Evolutionary conservation across 1,140 invertebrate genomes (phyloP).

Genomic region (Cydia pomonella): DNA sequence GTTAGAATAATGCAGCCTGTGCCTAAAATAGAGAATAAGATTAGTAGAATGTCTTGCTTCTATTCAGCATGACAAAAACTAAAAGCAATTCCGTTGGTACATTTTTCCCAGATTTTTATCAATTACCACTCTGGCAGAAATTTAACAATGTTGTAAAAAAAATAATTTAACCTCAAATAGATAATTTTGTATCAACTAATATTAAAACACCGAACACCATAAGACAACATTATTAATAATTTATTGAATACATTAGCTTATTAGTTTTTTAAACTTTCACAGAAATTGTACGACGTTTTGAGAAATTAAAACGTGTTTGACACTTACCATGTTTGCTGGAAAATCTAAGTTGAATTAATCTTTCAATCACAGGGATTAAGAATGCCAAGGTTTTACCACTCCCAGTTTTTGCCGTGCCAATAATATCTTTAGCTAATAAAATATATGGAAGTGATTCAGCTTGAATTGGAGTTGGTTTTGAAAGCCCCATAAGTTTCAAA

Average conservation of each 20-base stretch:
- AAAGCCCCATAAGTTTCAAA: conserved; percentile 75
- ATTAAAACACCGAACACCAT: background rate
- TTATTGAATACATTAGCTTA: background rate
- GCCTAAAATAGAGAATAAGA: conserved; percentile 73
- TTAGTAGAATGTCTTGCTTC: too few relatives aligned
- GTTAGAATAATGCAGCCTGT: conserved; percentile 93
- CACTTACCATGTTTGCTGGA: conserved; percentile 87
- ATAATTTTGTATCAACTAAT: background rate
- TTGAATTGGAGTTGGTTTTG: conserved; percentile 93
- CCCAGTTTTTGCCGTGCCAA: conserved; percentile 96
- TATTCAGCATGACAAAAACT: background rate
- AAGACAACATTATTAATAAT: background rate
- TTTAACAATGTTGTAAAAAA: background rate
- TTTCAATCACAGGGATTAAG: conserved; percentile 92
- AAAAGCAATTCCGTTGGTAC: background rate
- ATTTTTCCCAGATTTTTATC: too few relatives aligned
- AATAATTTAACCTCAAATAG: background rate
- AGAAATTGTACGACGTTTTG: background rate
- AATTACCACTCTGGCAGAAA: too few relatives aligned
- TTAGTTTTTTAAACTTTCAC: background rate
- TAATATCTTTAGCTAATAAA: conserved; percentile 89
- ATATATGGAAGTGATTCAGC: conserved; percentile 88
- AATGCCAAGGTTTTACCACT: conserved; percentile 98
- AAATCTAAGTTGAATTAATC: conserved; percentile 88
- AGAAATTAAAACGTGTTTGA: background rate